phyloP scores from a whole-genome alignment of 37 sponge, comb jelly and placozoan genomes.

The Petrosia ficiformis region DNA sequence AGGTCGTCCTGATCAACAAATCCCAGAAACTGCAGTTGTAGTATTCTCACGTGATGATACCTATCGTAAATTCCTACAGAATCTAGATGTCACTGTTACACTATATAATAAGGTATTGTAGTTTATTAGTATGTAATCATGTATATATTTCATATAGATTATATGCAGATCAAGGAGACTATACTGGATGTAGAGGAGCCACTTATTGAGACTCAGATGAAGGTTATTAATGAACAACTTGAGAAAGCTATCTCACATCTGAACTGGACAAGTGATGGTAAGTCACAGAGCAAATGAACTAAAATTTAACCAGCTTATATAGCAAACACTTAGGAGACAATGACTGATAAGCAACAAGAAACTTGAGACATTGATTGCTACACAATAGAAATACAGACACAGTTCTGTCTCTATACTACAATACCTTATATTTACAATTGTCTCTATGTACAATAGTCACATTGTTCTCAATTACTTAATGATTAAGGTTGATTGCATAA shows the following conservation, averaged over 20 bases:
- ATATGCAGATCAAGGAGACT: slow-evolving; percentile 57
- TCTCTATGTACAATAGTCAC: no score
- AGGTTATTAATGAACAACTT: slow-evolving; percentile 75
- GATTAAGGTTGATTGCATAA: no score
- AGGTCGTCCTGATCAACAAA: slow-evolving; percentile 35
- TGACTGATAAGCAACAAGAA: no score
- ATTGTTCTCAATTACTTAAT: no score
- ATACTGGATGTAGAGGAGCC: slow-evolving; percentile 93
- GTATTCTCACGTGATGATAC: slow-evolving; percentile 86
- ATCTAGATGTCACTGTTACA: slow-evolving; percentile 84
- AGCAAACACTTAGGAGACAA: no score
- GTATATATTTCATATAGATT: not conserved
- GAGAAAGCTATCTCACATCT: slow-evolving; percentile 76
- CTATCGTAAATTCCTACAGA: slow-evolving; percentile 90
- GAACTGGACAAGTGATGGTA: slow-evolving; percentile 95
- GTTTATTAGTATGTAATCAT: not conserved
- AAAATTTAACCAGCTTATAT: no score
- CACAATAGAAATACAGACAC: no score
- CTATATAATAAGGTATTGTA: slow-evolving; percentile 76
- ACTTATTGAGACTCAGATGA: slow-evolving; percentile 84
- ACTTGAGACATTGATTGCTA: no score
- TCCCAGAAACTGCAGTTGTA: slow-evolving; percentile 81
- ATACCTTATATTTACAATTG: no score
- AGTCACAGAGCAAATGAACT: no score
- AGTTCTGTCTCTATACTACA: no score